Base-by-base conservation (phyloP, 2,888 invertebrate species). In the Stenolophus ochropezus region DNA sequence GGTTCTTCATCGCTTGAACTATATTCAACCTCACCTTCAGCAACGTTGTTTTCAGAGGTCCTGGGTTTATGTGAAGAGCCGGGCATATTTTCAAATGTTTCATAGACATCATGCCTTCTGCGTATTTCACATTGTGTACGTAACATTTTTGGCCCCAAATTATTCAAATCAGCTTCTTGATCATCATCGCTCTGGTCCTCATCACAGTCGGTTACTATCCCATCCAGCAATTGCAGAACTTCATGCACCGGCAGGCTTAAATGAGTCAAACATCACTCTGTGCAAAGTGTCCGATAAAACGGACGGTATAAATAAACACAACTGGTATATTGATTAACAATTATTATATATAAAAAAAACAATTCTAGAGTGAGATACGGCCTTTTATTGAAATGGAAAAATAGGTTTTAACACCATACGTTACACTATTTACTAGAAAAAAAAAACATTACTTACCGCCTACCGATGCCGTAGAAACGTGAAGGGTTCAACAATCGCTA, bases 151-250 rank as follows among this genome's bases (percentile, higher is more conserved):
- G 75, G 23, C n/a, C 75, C 75, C 75, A 75, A 51, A 14, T 53
- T 18, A 33, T 77, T 77, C 20, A 58, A 14, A 58, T 58, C 33
- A 11, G 18, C 56, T 16, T 23, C 58, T 3, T 25, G 11, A 25
- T 58, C 77, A 14, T 77, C 25, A 58, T 77, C 58, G 14, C 77
- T 77, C 4, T 2, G 11, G 16, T 77, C 77, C 16, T 4, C 23
- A 58, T 77, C 77, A 25, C 53, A 75, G 5, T 75, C 75, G 1
- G 75, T 75, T n/a, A 23, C 75, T 14, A 23, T 58, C 1, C 25
- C 58, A 58, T 58, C 58, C 58, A 58, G 58, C 58, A 58, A 58
- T 16, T 14, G 58, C n/a, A 58, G 58, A 11, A 27, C 27, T 27
- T 27, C 27, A 27, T 27, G 27, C 27, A 27, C 27, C 27, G 27